Evolutionary conservation across 2,113 vertebrate species (phyloP).

Genomic region (Tympanuchus pallidicinctus): DNA sequence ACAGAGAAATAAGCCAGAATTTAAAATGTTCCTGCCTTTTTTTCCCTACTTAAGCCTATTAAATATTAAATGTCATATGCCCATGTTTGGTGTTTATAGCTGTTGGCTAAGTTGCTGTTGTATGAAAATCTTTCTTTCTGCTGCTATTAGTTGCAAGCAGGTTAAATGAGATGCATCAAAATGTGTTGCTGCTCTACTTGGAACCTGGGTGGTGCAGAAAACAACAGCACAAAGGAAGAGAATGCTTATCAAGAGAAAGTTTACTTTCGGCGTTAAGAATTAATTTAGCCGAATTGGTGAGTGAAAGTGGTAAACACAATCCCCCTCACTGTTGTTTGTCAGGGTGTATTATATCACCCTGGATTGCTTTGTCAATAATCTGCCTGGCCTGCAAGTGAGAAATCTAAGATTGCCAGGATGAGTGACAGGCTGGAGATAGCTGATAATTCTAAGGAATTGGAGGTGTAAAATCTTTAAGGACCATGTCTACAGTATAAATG

Average conservation of each 20-base stretch:
- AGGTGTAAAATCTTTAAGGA: conserved; percentile 99
- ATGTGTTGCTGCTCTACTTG: neutral
- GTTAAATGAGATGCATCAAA: conserved; percentile 65
- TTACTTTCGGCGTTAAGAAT: conserved; percentile 80
- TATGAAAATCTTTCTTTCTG: neutral
- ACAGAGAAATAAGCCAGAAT: neutral
- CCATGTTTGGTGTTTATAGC: conserved; percentile 19
- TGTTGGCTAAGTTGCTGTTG: neutral
- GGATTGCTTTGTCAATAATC: conserved; percentile 99
- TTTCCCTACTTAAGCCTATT: neutral
- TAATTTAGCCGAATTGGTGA: conserved; percentile 80
- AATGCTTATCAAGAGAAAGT: conserved; percentile 79
- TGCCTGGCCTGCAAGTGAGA: conserved; percentile 83
- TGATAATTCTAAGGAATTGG: conserved; percentile 99
- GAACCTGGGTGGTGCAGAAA: neutral
- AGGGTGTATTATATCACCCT: conserved; percentile 88
- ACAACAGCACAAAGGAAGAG: conserved; percentile 24
- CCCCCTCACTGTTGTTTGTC: conserved; percentile 89
- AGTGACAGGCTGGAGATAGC: conserved; percentile 96
- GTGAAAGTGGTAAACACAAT: conserved; percentile 79
- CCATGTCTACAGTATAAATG: conserved; percentile 95
- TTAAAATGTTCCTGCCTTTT: neutral
- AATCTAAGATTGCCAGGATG: conserved; percentile 91
- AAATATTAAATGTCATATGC: neutral
- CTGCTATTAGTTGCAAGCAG: conserved; percentile 35